Base-by-base conservation (phyloP, 2,888 invertebrate genomes). In the Drosophila trichaetosa region DNA sequence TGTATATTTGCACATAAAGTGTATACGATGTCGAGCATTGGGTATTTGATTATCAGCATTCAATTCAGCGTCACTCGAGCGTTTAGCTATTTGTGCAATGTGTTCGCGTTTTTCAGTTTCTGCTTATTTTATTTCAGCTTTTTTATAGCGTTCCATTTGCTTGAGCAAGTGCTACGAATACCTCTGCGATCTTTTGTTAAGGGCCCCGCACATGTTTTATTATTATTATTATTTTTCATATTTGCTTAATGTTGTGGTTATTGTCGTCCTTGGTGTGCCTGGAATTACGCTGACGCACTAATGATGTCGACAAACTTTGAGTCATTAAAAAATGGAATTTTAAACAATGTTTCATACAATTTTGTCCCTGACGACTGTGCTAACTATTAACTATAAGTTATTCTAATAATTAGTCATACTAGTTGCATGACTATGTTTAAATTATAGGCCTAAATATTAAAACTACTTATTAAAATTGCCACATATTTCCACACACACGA, bases 11-110 rank as follows among this genome's bases (percentile, higher is more conserved):
- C 76, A 56, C 73, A 76, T 38, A 54, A 24, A 27, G 36, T n/a
- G 27, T 13, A 29, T 29, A 6, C 29, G 24, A 46, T 51, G 16
- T 16, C 34, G 34, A 18, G 36, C 6, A 74, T 73, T 27, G 64
- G 58, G 65, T 31, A 84, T 80, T 80, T 87, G 71, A 76, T 80
- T 76, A 84, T 69, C 73, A 38, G 59, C 79, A 65, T 73, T 79
- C 63, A 68, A 79, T 79, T 79, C 38, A 59, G 64, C 57, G 69
- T 69, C 85, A 72, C 73, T 81, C 86, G 73, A 87, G 71, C 84
- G 87, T 85, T 75, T 38, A 69, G 61, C 69, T 79, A 80, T 79
- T 79, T 76, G 73, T 70, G 80, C 58, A 78, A 75, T 60, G 53
- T 67, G 73, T 77, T 77, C 40, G 53, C 51, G n/a, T 49, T 54